Conservation (phyloP, 1,140 invertebrate genomes). For the Drosophila sp. region DNA sequence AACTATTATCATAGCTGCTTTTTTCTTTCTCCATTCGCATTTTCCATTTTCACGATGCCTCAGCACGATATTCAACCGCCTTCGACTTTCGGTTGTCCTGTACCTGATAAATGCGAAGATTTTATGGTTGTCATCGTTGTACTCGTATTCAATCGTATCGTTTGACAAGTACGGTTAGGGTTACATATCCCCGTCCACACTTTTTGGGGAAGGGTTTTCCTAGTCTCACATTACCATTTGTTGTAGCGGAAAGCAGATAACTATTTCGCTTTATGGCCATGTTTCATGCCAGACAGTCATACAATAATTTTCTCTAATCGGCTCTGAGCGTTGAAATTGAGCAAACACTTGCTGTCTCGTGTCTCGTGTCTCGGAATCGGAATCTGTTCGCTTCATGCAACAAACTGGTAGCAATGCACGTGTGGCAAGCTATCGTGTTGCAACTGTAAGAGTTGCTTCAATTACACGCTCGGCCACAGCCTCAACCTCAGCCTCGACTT, state of each 20-base stretch:
- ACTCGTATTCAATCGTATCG: constrained; percentile 27
- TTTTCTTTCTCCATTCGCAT: neutral
- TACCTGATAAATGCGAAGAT: constrained; percentile 29
- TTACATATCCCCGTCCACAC: neutral
- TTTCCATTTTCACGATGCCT: neutral
- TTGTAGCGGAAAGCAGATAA: constrained; percentile 69
- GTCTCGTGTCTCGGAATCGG: neutral
- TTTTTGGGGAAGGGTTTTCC: neutral
- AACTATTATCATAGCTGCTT: constrained; percentile 7
- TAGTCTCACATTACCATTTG: constrained; percentile 55
- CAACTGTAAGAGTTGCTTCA: constrained; percentile 30
- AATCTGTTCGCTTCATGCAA: constrained; percentile 31
- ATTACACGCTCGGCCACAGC: constrained; percentile 30
- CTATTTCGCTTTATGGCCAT: constrained; percentile 69
- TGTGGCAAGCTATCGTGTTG: constrained; percentile 29
- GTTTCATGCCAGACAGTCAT: constrained; percentile 76
- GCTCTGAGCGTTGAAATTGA: constrained; percentile 71
- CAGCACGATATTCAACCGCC: constrained; percentile 19
- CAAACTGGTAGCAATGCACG: constrained; percentile 34
- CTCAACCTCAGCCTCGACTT: neutral
- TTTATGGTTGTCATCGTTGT: constrained; percentile 36
- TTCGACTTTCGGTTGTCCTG: constrained; percentile 19
- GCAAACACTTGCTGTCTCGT: constrained; percentile 66
- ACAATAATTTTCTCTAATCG: constrained; percentile 79
- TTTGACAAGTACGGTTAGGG: neutral